Evolutionary conservation across 2,113 vertebrate genomes (phyloP).

Genomic region (Manacus vitellinus): DNA sequence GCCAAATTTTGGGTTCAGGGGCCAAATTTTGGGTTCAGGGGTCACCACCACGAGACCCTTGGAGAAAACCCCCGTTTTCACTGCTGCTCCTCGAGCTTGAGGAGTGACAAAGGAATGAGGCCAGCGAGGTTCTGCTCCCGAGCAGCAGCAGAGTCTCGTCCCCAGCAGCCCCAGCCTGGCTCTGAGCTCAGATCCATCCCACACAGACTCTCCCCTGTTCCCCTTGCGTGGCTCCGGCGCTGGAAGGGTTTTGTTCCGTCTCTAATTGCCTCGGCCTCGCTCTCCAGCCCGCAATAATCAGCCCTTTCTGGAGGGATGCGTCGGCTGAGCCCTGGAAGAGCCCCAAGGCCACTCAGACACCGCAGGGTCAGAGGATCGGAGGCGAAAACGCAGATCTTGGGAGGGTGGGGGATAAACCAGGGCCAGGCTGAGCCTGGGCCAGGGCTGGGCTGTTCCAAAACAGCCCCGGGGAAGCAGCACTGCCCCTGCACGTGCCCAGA

Average conservation of each 20-base stretch:
- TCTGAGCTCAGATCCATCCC: background rate
- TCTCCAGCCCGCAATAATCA: background rate
- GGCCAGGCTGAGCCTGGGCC: fast-evolving
- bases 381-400: background rate
- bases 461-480: background rate
- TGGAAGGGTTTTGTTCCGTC: background rate
- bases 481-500: fast-evolving
- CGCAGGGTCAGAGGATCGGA: background rate
- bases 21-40: no score
- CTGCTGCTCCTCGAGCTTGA: background rate
- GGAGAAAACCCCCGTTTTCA: background rate
- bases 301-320: background rate
- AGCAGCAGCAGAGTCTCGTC: background rate
- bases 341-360: background rate
- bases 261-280: background rate
- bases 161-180: background rate
- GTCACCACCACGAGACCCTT: background rate
- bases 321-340: background rate
- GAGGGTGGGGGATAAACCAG: background rate
- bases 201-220: background rate
- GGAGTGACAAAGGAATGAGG: background rate
- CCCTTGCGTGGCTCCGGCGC: background rate
- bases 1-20: no score
- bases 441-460: background rate
- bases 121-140: background rate